These are phyloP conservation scores for Enteromius radiatus DNA, from an alignment of 2,797 vertebrate genomes.

Conservation along the genomic window DNA sequence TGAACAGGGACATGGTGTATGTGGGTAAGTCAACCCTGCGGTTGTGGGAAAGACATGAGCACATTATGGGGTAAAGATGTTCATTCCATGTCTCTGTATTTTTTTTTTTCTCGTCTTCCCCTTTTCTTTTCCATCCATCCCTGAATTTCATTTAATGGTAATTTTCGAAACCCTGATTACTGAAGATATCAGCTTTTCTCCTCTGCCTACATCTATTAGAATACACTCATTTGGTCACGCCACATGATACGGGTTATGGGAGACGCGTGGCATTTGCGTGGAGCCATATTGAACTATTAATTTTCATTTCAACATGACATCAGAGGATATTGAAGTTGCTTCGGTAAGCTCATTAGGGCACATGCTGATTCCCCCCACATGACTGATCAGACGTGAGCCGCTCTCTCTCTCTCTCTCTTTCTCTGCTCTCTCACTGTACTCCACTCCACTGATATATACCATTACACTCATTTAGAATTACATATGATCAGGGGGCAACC, in stretches of 20 bases:
- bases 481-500: neutral
- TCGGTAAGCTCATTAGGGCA: conserved; percentile 75
- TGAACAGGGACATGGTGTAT: neutral
- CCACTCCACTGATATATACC: conserved; percentile 13
- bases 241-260: conserved; percentile 80
- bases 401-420: conserved; percentile 9
- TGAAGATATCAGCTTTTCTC: conserved; percentile 75
- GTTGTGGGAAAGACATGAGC: conserved; percentile 34
- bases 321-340: conserved; percentile 81
- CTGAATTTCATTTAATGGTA: conserved; percentile 43
- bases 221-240: conserved; percentile 81
- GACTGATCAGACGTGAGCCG: conserved; percentile 27
- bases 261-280: conserved; percentile 71
- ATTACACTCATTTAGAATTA: conserved; percentile 16
- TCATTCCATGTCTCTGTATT: conserved; percentile 27
- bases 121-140: conserved; percentile 38
- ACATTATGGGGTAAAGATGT: conserved; percentile 30
- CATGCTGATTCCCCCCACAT: conserved; percentile 34
- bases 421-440: neutral
- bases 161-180: conserved; percentile 60
- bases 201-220: conserved; percentile 56
- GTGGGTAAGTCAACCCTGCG: conserved; percentile 42
- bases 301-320: conserved; percentile 85
- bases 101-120: neutral
- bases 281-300: conserved; percentile 78